These are phyloP conservation scores for Fabriciana adippe DNA, from an alignment of 2,888 invertebrate species.

Conservation along the genomic window DNA sequence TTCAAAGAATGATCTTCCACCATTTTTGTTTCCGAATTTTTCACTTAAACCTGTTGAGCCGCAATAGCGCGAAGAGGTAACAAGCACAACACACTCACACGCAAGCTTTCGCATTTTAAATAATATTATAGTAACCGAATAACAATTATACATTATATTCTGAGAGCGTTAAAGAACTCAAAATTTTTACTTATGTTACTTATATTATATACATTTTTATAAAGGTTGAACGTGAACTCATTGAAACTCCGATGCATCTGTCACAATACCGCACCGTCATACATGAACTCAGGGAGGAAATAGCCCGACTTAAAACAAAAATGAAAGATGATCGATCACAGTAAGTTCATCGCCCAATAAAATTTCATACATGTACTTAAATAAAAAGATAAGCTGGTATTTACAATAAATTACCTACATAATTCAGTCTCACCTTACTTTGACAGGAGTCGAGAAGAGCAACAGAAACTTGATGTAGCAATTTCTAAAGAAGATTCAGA, in stretches of 20 bases:
- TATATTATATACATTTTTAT: constrained; percentile 30
- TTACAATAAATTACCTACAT: no score
- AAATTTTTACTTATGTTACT: neutral
- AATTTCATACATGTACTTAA: no score
- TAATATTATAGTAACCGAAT: no score
- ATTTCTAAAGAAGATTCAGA: constrained; percentile 58
- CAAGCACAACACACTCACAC: no score
- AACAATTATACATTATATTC: no score
- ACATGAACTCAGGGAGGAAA: constrained; percentile 91
- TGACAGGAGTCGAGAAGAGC: constrained; percentile 64
- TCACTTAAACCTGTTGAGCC: no score
- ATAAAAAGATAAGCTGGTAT: no score
- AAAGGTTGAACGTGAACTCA: constrained; percentile 84
- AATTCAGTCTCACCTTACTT: neutral
- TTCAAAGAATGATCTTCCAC: neutral
- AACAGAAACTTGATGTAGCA: constrained; percentile 51
- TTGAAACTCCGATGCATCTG: constrained; percentile 89
- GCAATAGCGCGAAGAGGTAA: no score
- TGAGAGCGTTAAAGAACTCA: no score
- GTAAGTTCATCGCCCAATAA: constrained; percentile 44
- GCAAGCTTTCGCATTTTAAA: no score
- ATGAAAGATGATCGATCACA: constrained; percentile 87
- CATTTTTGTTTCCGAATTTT: no score
- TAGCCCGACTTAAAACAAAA: constrained; percentile 89
- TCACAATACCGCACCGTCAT: constrained; percentile 93